Percentiles rank a stretch among this genome's conserved stretches.
Evolutionary conservation across 2,113 vertebrate genomes (phyloP).

Genomic region (Thamnaconus septentrionalis): DNA sequence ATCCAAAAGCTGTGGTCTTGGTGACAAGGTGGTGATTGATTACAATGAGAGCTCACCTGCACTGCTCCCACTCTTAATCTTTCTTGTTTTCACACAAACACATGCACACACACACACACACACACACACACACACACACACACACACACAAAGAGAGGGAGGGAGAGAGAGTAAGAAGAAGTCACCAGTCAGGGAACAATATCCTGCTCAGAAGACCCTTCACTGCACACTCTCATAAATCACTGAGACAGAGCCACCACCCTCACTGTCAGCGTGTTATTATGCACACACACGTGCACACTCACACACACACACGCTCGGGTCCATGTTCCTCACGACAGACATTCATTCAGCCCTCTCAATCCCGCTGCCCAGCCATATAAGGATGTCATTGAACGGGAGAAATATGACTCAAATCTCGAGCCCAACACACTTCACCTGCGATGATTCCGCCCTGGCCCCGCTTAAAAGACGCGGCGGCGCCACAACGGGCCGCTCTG

Average conservation of each 20-base stretch:
- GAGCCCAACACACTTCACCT: constrained; percentile 46
- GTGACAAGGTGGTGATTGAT: constrained; percentile 76
- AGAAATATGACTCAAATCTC: constrained; percentile 49
- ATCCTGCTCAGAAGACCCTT: constrained; percentile 80
- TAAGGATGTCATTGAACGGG: constrained; percentile 41
- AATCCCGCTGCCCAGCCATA: constrained; percentile 14
- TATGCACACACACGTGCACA: constrained; percentile 46
- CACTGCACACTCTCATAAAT: constrained; percentile 80
- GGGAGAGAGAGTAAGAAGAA: constrained; percentile 46
- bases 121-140: constrained; percentile 25
- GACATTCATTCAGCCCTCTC: constrained; percentile 46
- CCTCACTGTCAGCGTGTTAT: constrained; percentile 74
- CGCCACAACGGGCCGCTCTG: constrained; percentile 54
- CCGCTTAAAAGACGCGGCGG: constrained; percentile 50
- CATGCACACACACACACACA: constrained; percentile 33
- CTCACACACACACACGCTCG: neutral
- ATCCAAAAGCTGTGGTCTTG: constrained; percentile 48
- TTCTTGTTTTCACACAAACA: constrained; percentile 50
- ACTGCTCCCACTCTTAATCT: constrained; percentile 64
- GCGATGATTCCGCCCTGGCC: constrained; percentile 49
- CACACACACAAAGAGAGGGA: constrained; percentile 53
- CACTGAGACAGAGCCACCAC: constrained; percentile 79
- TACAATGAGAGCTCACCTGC: constrained; percentile 75
- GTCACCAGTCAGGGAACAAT: constrained; percentile 81
- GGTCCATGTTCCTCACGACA: constrained; percentile 39